These are phyloP conservation scores for Drosophila quinaria DNA, from an alignment of 2,888 invertebrate species.

Conservation along the genomic window DNA sequence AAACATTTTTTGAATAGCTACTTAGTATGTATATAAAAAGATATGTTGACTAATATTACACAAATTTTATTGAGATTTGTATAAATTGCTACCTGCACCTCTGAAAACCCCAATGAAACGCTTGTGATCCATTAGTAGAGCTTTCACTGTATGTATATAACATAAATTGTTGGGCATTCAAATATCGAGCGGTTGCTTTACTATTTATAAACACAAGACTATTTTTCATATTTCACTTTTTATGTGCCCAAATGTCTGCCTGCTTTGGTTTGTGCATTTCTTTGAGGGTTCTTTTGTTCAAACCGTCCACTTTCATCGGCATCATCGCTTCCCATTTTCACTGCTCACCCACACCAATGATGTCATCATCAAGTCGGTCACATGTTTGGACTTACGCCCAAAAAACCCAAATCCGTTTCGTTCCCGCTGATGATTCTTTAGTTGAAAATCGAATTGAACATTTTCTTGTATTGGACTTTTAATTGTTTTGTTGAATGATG, in stretches of 20 bases:
- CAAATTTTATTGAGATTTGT: too few species aligned
- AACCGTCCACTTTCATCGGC: slow-evolving; percentile 32
- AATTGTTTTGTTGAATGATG: slow-evolving; percentile 14
- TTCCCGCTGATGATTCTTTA: slow-evolving; percentile 5
- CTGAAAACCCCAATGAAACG: neutral
- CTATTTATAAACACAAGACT: slow-evolving; percentile 56
- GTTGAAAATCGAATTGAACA: slow-evolving; percentile 3
- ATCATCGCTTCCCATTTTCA: slow-evolving; percentile 29
- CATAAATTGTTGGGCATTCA: slow-evolving; percentile 13
- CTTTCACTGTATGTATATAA: slow-evolving; percentile 1
- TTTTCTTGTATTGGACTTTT: neutral
- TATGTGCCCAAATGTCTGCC: slow-evolving; percentile 64
- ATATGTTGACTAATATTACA: too few species aligned
- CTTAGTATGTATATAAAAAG: too few species aligned
- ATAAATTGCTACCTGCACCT: neutral
- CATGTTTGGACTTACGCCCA: slow-evolving; percentile 68
- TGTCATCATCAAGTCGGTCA: slow-evolving; percentile 70
- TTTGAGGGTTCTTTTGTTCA: slow-evolving; percentile 25
- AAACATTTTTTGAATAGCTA: neutral
- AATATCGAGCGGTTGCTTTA: slow-evolving; percentile 39
- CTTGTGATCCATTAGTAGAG: neutral
- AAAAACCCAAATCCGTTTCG: slow-evolving; percentile 23
- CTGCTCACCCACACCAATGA: slow-evolving; percentile 60
- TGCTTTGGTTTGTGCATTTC: slow-evolving; percentile 17
- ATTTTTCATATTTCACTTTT: slow-evolving; percentile 46